A percentile compares a stretch with the other conserved stretches of the same genome.
These are phyloP conservation scores for Anas bernieri DNA, from an alignment of 2,797 vertebrate genomes.

Conservation along the genomic window DNA sequence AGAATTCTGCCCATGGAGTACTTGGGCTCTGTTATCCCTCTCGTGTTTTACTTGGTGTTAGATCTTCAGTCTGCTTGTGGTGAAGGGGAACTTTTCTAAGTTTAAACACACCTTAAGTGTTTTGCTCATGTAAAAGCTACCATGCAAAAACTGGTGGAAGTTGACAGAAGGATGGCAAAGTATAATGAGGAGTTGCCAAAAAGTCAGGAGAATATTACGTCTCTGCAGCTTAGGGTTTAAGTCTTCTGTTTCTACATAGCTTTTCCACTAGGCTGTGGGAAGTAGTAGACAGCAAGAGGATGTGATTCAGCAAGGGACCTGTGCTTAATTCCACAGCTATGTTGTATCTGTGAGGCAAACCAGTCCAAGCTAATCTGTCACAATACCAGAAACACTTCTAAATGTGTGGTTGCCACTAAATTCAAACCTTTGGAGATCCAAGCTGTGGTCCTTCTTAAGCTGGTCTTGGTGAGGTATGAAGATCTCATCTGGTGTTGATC, in stretches of 20 bases:
- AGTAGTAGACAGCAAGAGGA: background rate
- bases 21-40: background rate
- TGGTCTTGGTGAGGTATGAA: background rate
- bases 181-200: background rate
- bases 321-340: background rate
- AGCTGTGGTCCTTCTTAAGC: background rate
- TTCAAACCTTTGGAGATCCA: background rate
- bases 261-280: background rate
- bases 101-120: background rate
- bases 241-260: background rate
- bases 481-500: background rate
- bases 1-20: background rate
- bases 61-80: background rate
- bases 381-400: background rate
- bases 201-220: background rate
- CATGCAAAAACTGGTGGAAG: background rate
- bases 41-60: background rate
- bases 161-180: background rate
- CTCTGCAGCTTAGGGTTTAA: background rate
- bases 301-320: background rate
- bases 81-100: background rate
- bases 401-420: background rate
- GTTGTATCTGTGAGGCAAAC: background rate
- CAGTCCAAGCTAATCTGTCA: background rate
- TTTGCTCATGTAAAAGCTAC: background rate